Percentiles rank a stretch among this genome's conserved stretches.
Evolutionary conservation across 2,888 invertebrate genomes (phyloP).

Genomic region (Aphidius colemani): DNA sequence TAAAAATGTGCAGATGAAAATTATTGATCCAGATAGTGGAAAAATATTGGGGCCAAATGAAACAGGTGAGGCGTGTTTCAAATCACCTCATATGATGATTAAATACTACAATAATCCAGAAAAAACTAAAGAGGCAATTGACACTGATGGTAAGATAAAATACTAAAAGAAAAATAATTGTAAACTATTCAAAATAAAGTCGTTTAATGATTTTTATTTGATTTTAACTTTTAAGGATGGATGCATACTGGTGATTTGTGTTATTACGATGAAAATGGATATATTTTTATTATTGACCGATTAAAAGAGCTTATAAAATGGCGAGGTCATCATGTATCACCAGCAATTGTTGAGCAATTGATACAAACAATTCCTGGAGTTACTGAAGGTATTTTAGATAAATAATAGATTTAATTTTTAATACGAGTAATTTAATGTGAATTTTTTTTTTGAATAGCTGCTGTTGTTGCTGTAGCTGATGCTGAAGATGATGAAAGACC

Average conservation of each 20-base stretch:
- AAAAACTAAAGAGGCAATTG: conserved; percentile 35
- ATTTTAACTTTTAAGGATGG: conserved; percentile 37
- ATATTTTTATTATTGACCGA: conserved; percentile 46
- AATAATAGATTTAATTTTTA: no score
- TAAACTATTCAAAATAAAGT: no score
- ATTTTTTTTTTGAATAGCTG: conserved; percentile 22
- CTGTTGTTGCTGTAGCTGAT: conserved; percentile 41
- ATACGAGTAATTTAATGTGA: no score
- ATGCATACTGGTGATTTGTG: conserved; percentile 47
- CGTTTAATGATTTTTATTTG: background rate
- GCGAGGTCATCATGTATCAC: conserved; percentile 43
- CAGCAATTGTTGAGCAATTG: conserved; percentile 44
- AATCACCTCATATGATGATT: conserved; percentile 37
- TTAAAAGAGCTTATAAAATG: conserved; percentile 47
- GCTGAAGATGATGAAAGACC: conserved; percentile 41
- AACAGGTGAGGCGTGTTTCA: conserved; percentile 36
- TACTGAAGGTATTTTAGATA: conserved; percentile 26
- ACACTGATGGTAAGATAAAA: conserved; percentile 37
- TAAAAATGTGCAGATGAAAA: conserved; percentile 39
- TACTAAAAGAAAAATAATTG: background rate
- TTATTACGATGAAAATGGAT: conserved; percentile 44
- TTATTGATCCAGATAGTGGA: conserved; percentile 36
- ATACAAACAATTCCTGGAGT: conserved; percentile 40
- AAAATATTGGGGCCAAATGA: conserved; percentile 37
- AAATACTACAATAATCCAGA: conserved; percentile 37